A percentile compares a stretch with the other conserved stretches of the same genome.
Evolutionary conservation across 2,888 invertebrate species (phyloP).

Genomic region (Ormyrus nitidulus): DNA sequence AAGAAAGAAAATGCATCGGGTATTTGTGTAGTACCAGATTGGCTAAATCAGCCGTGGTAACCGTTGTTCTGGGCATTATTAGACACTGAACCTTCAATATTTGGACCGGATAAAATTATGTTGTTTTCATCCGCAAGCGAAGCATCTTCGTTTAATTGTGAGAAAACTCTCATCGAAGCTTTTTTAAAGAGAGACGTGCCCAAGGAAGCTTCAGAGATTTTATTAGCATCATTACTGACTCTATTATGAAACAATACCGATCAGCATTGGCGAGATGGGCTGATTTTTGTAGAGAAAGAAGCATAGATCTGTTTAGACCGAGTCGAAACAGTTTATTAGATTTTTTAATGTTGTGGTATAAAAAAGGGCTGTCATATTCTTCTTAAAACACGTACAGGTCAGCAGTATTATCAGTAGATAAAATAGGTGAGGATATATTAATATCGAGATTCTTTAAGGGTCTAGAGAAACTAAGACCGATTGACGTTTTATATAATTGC

Average conservation of each 20-base stretch:
- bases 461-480: too few relatives aligned
- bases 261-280: too few relatives aligned
- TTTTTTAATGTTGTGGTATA: background rate
- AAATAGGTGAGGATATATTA: too few relatives aligned
- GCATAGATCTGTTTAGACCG: too few relatives aligned
- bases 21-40: conserved; percentile 39
- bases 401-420: too few relatives aligned
- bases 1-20: conserved; percentile 38
- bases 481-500: background rate
- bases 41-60: conserved; percentile 47
- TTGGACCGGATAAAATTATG: conserved; percentile 45
- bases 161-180: conserved; percentile 53
- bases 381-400: too few relatives aligned
- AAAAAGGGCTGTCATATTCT: too few relatives aligned
- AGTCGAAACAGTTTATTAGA: too few relatives aligned
- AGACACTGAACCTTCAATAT: conserved; percentile 7
- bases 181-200: too few relatives aligned
- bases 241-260: too few relatives aligned
- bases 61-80: background rate
- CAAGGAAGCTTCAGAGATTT: conserved; percentile 54
- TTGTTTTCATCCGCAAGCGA: conserved; percentile 59
- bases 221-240: conserved; percentile 59
- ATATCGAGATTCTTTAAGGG: too few relatives aligned
- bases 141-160: conserved; percentile 53
- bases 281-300: too few relatives aligned